Percentiles rank a stretch among this genome's conserved stretches.
Evolutionary conservation across 64 coral and sea anemone species (phyloP).

Genomic region (Montipora efflorescens): DNA sequence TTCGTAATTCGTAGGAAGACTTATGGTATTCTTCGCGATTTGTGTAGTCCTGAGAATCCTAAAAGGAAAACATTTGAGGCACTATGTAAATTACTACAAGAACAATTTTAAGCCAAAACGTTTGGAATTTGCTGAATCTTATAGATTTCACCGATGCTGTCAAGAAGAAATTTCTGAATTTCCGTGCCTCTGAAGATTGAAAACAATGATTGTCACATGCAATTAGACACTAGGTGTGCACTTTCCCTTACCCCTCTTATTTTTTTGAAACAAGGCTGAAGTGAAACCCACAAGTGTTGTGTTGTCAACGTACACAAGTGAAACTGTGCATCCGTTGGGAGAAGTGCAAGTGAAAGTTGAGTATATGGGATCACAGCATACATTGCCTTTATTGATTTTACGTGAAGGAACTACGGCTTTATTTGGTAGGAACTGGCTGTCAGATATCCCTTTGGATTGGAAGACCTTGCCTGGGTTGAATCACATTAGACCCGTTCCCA

Average conservation of each 20-base stretch:
- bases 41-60: slow-evolving; percentile 47
- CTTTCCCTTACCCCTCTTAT: slow-evolving; percentile 28
- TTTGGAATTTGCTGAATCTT: slow-evolving; percentile 76
- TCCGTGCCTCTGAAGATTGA: slow-evolving; percentile 57
- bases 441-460: slow-evolving; percentile 18
- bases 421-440: background rate
- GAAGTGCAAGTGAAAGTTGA: slow-evolving; percentile 47
- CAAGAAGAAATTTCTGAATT: slow-evolving; percentile 82
- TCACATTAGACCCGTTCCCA: slow-evolving; percentile 3
- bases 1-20: background rate
- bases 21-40: slow-evolving; percentile 29
- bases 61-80: slow-evolving; percentile 61
- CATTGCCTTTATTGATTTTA: slow-evolving; percentile 56
- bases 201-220: slow-evolving; percentile 47
- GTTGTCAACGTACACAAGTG: slow-evolving; percentile 57
- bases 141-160: slow-evolving; percentile 60
- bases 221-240: slow-evolving; percentile 81
- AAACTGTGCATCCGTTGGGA: slow-evolving; percentile 23
- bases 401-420: slow-evolving; percentile 24
- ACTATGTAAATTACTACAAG: slow-evolving; percentile 49
- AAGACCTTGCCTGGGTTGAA: slow-evolving; percentile 57
- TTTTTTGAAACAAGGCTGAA: slow-evolving; percentile 16
- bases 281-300: slow-evolving; percentile 41
- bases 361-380: slow-evolving; percentile 42
- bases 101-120: slow-evolving; percentile 73